Conservation (phyloP, 2,888 invertebrate species). For the Pteria penguin region DNA sequence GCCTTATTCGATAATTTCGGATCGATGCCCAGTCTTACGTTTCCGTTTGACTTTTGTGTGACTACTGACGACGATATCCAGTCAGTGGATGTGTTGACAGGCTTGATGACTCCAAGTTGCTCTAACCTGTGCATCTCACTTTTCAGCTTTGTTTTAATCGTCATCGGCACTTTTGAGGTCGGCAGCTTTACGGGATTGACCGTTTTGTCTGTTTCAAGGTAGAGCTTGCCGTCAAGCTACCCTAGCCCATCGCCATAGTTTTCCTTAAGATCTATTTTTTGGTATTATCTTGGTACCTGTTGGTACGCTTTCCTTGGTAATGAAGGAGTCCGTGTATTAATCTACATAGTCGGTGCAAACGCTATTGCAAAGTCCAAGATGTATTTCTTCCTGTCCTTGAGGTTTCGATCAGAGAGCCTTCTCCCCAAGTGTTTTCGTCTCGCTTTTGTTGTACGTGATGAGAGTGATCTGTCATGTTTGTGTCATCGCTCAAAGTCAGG, state of each 20-base stretch:
- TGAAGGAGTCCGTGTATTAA: background rate
- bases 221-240: constrained; percentile 35
- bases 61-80: constrained; percentile 50
- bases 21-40: no score
- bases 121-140: constrained; percentile 33
- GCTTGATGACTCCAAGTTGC: constrained; percentile 19
- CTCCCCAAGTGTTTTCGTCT: constrained; percentile 37
- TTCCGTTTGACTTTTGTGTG: no score
- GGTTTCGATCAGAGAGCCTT: constrained; percentile 25
- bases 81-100: constrained; percentile 41
- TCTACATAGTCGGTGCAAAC: background rate
- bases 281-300: background rate
- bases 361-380: constrained; percentile 28
- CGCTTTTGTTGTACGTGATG: constrained; percentile 40
- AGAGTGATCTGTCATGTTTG: constrained; percentile 5
- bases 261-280: background rate
- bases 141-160: constrained; percentile 31
- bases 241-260: constrained; percentile 40
- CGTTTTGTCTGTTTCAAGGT: constrained; percentile 35
- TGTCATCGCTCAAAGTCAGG: constrained; percentile 23
- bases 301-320: constrained; percentile 16
- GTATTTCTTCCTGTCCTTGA: constrained; percentile 30
- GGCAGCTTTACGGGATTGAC: constrained; percentile 41
- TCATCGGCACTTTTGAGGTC: constrained; percentile 35
- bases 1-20: constrained; percentile 46